phyloP scores from a whole-genome alignment of 2,888 invertebrate genomes.

The Orthosia incerta region DNA sequence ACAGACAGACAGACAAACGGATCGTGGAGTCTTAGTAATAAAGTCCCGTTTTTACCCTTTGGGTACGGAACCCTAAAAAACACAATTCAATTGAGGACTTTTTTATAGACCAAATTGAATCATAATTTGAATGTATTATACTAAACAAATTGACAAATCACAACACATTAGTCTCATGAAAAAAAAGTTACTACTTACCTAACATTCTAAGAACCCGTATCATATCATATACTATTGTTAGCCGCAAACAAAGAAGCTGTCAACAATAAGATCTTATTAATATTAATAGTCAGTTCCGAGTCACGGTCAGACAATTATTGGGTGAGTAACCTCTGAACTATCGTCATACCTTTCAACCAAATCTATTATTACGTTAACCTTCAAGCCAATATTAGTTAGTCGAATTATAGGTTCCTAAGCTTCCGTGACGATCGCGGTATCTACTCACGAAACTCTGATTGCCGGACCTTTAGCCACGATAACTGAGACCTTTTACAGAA shows the following conservation, averaged over 20 bases:
- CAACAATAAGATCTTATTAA: constrained; percentile 75
- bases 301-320: constrained; percentile 73
- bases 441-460: constrained; percentile 69
- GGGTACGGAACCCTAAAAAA: no score
- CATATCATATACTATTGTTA: constrained; percentile 34
- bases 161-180: not conserved
- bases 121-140: not conserved
- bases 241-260: constrained; percentile 64
- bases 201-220: constrained; percentile 14
- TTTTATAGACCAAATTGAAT: not conserved
- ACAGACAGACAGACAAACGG: no score
- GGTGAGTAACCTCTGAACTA: constrained; percentile 85
- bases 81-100: not conserved
- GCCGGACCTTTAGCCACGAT: constrained; percentile 69
- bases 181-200: not conserved
- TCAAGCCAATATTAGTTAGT: constrained; percentile 68
- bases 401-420: constrained; percentile 69
- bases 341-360: constrained; percentile 76
- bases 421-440: constrained; percentile 79
- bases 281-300: constrained; percentile 70
- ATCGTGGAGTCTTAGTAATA: no score
- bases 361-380: constrained; percentile 73
- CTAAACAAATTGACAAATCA: not conserved
- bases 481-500: constrained; percentile 64
- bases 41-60: no score